Evolutionary conservation across 2,113 vertebrate species (phyloP).

Genomic region (Larimichthys crocea): DNA sequence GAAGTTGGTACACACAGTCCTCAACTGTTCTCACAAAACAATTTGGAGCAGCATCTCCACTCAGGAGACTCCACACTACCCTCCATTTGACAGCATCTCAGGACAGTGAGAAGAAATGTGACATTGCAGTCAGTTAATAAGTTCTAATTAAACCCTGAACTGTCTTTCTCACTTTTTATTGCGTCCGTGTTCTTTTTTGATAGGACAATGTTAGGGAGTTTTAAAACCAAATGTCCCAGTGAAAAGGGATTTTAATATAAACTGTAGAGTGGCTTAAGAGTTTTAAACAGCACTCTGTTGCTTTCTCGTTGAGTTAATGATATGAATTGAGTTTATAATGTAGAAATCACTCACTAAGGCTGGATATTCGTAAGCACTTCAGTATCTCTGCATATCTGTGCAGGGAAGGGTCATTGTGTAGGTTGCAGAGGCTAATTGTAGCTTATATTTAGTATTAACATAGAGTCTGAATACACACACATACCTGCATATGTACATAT

Average conservation of each 20-base stretch:
- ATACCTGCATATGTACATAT: background rate
- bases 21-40: background rate
- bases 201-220: background rate
- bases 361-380: background rate
- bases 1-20: slow-evolving; percentile 1
- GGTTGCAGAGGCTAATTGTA: background rate
- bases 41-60: background rate
- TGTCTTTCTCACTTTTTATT: slow-evolving; percentile 4
- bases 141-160: background rate
- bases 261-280: background rate
- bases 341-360: background rate
- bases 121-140: background rate
- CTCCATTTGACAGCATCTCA: background rate
- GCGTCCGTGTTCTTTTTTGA: background rate
- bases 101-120: background rate
- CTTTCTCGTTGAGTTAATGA: background rate
- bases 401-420: background rate
- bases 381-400: background rate
- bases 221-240: background rate
- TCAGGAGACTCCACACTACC: too few species aligned
- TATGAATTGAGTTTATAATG: background rate
- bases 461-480: background rate
- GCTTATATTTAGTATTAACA: background rate
- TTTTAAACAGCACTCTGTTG: slow-evolving; percentile 5
- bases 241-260: background rate